Percentiles rank a stretch among this genome's conserved stretches.
These are phyloP conservation scores for Drosophila villosipedis DNA, from an alignment of 2,888 invertebrate species.

Conservation along the genomic window DNA sequence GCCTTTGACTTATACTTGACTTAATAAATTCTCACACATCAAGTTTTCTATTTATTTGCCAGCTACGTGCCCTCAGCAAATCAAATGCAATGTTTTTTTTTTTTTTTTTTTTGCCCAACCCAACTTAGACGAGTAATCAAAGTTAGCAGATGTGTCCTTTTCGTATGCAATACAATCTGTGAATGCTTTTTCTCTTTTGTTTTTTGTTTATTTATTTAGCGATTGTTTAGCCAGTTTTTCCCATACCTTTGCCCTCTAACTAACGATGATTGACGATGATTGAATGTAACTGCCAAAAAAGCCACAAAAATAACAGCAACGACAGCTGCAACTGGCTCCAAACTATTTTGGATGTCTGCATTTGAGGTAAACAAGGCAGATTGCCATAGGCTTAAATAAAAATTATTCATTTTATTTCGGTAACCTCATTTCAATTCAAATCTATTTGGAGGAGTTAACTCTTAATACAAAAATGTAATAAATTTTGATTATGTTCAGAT, in stretches of 20 bases:
- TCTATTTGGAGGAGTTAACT: neutral
- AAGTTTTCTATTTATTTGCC: constrained; percentile 35
- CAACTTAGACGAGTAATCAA: constrained; percentile 58
- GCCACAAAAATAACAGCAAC: constrained; percentile 10
- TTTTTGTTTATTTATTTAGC: constrained; percentile 14
- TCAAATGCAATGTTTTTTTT: constrained; percentile 34
- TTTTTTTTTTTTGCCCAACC: constrained; percentile 2
- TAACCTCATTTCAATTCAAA: neutral
- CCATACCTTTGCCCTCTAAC: constrained; percentile 11
- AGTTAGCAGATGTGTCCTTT: constrained; percentile 62
- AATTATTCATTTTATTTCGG: neutral
- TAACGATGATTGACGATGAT: constrained; percentile 58
- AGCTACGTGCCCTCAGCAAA: constrained; percentile 23
- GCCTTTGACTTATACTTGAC: constrained; percentile 51
- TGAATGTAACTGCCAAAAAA: constrained; percentile 36
- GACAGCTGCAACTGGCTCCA: constrained; percentile 16
- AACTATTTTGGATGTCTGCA: neutral
- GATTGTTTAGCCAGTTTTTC: constrained; percentile 51
- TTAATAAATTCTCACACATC: constrained; percentile 60
- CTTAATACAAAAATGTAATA: neutral
- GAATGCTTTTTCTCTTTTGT: constrained; percentile 33
- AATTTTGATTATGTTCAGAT: neutral
- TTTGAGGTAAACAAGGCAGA: neutral
- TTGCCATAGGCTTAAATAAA: neutral
- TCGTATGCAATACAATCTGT: constrained; percentile 55